Percentiles rank a stretch among this genome's conserved stretches.
These are phyloP conservation scores for Pipistrellus pygmaeus DNA, from an alignment of 2,797 vertebrate genomes.

Conservation along the genomic window DNA sequence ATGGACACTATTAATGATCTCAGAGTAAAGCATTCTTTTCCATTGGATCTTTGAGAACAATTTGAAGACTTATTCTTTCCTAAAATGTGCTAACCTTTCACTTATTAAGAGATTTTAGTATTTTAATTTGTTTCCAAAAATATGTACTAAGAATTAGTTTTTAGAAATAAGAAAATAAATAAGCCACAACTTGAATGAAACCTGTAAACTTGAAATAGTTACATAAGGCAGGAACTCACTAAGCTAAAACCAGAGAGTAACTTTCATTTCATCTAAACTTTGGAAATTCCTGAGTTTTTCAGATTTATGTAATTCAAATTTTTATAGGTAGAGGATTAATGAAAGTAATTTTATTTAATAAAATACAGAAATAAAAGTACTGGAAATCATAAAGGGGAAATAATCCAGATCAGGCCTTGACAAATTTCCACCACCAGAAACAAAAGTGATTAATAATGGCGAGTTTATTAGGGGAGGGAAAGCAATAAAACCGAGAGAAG, in stretches of 20 bases:
- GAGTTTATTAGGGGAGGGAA: not conserved
- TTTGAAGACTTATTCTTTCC: slow-evolving; percentile 1
- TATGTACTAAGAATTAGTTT: not conserved
- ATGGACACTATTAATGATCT: not conserved
- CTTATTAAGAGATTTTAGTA: not conserved
- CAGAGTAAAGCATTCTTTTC: slow-evolving; percentile 34
- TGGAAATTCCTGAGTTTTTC: not conserved
- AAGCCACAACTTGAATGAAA: not conserved
- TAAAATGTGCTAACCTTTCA: slow-evolving; percentile 26
- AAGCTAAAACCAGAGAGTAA: slow-evolving; percentile 8
- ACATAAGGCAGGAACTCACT: not conserved
- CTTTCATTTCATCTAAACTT: slow-evolving; percentile 11
- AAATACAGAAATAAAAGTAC: not conserved
- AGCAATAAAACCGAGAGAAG: not conserved
- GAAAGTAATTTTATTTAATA: not conserved
- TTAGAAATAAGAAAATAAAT: slow-evolving; percentile 38
- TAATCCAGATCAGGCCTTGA: not conserved
- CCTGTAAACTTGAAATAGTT: not conserved
- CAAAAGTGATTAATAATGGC: not conserved
- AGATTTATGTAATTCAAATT: slow-evolving; percentile 25
- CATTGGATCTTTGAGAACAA: not conserved
- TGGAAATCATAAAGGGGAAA: not conserved
- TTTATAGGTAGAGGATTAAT: not conserved
- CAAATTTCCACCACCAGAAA: slow-evolving; percentile 13
- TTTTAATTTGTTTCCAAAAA: slow-evolving; percentile 46